These are phyloP conservation scores for Cisticola juncidis DNA, from an alignment of 2,113 vertebrate genomes.

Conservation along the genomic window DNA sequence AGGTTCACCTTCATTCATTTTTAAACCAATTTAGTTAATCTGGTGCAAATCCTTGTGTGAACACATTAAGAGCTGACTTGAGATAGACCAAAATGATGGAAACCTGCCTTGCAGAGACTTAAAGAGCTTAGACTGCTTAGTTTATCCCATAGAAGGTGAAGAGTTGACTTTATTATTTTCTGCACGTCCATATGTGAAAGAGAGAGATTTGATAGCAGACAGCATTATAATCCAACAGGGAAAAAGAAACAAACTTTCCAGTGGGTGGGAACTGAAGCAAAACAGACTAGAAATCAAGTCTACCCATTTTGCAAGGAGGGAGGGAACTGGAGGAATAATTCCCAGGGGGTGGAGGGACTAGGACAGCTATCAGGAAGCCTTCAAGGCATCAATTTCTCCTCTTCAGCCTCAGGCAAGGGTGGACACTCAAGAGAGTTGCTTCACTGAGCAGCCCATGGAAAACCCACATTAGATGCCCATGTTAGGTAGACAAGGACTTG, in stretches of 20 bases:
- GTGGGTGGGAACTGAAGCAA: not conserved
- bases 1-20: slow-evolving; percentile 17
- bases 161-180: slow-evolving; percentile 37
- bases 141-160: slow-evolving; percentile 19
- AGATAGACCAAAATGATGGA: slow-evolving; percentile 47
- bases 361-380: not conserved
- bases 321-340: not conserved
- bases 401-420: not conserved
- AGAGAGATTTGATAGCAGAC: slow-evolving; percentile 4
- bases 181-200: not conserved
- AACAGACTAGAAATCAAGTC: not conserved
- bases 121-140: slow-evolving; percentile 35
- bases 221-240: slow-evolving; percentile 19
- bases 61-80: slow-evolving; percentile 13
- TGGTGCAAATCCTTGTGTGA: slow-evolving; percentile 43
- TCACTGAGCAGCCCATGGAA: not conserved
- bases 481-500: not conserved
- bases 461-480: not conserved
- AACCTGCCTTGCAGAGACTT: slow-evolving; percentile 38
- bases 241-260: not conserved
- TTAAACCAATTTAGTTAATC: slow-evolving; percentile 57
- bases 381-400: not conserved
- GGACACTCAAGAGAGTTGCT: not conserved
- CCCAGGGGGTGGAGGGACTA: not conserved
- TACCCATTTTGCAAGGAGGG: not conserved